Percentiles rank a stretch among this genome's conserved stretches.
phyloP scores from a whole-genome alignment of 2,797 vertebrate genomes.

The Hybognathus amarus region DNA sequence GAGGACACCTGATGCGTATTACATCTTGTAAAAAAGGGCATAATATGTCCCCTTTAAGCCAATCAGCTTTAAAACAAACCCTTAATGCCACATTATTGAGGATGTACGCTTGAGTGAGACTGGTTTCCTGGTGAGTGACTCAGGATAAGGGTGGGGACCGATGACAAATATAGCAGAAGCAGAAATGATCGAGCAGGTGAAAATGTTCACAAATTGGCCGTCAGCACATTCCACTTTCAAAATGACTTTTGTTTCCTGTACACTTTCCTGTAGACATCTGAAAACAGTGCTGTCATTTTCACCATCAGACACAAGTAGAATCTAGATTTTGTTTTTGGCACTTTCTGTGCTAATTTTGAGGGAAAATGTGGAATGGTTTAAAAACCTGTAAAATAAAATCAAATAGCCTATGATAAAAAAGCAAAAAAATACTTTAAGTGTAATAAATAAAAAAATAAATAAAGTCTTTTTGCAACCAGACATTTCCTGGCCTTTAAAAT shows the following conservation, averaged over 20 bases:
- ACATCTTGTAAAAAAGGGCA: too few species aligned
- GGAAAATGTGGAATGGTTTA: neutral
- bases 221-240: neutral
- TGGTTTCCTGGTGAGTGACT: slow-evolving; percentile 13
- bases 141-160: neutral
- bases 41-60: too few species aligned
- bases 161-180: neutral
- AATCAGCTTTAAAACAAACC: neutral
- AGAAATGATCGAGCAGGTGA: neutral
- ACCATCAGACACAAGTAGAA: neutral
- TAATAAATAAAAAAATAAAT: too few species aligned
- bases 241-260: neutral
- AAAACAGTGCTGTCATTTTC: neutral
- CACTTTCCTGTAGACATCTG: neutral
- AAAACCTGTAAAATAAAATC: neutral
- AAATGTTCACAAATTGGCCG: neutral
- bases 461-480: too few species aligned
- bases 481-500: too few species aligned
- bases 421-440: neutral
- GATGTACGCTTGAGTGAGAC: neutral
- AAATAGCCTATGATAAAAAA: neutral
- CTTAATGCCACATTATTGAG: neutral
- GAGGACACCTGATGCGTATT: too few species aligned
- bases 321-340: neutral
- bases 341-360: neutral